Evolutionary conservation across 1,140 invertebrate species (phyloP), one percentile per base, ranked within the genome.

Genomic region (Anastrepha obliqua): DNA sequence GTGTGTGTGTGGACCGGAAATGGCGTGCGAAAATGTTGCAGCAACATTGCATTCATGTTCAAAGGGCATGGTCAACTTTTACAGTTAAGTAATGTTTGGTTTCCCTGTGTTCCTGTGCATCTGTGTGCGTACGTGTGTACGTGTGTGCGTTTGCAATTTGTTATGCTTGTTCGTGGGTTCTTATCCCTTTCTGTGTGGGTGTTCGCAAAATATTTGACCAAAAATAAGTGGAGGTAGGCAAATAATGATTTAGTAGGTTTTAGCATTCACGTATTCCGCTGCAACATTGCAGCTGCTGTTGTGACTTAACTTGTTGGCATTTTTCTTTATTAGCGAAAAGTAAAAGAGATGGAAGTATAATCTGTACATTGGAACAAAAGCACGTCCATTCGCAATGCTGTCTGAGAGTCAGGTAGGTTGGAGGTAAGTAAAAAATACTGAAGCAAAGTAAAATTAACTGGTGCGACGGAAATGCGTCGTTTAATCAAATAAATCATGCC

Each of bases 191-290:
- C 15, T 74, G 42, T 74, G 42, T 47, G 15, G 67, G 67, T 74
- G 67, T 47, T 58, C n/a, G 6, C 47, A 1, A 78, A 78, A 55
- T 55, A 3, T 4, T 81, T 51, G n/a, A 74, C 67, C 67, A n/a
- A 74, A 74, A 58, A 81, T 55, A 55, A 29, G 20, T 81, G 51
- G 44, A 81, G 15, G 9, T 47, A 11, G n/a, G n/a, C 74, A 81
- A 81, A 81, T 81, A 81, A 81, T 81, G 74, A 81, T 55, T 55
- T 81, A 81, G 47, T n/a, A 81, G 17, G 67, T 20, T 29, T 67
- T 67, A 29, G 29, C 64, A 20, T 67, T 11, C 39, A 11, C 20
- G 64, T 9, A 11, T 67, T 67, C 20, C 29, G 13, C 39, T 67
- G 64, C 17, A 62, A 9, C 2, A 47, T 6, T 81, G 47, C 44